Evolutionary conservation across 2,113 vertebrate genomes (phyloP).

Genomic region (Calidris pugnax): DNA sequence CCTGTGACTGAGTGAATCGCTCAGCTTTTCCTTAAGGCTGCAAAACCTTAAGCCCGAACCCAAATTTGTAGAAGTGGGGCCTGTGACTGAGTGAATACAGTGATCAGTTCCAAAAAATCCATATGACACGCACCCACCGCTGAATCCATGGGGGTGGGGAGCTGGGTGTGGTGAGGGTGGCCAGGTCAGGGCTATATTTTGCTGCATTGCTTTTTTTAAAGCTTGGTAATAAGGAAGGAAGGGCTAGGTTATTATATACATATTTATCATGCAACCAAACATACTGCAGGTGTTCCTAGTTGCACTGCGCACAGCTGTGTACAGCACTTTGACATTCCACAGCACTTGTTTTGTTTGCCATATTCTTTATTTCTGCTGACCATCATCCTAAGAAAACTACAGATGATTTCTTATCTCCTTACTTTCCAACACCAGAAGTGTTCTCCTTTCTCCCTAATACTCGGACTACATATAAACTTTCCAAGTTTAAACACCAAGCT

Average conservation of each 20-base stretch:
- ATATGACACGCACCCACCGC: background rate
- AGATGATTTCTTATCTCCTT: background rate
- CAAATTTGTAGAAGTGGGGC: background rate
- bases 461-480: background rate
- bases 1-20: background rate
- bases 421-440: background rate
- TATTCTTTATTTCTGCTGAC: background rate
- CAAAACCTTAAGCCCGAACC: background rate
- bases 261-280: background rate
- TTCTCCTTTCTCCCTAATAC: background rate
- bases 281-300: background rate
- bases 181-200: background rate
- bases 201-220: background rate
- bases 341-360: background rate
- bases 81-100: background rate
- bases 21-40: no score
- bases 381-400: background rate
- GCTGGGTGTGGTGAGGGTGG: no score
- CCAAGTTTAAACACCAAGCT: background rate
- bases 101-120: background rate
- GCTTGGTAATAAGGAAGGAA: background rate
- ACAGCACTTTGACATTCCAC: background rate
- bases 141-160: background rate
- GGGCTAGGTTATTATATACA: background rate
- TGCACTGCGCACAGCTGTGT: background rate